Evolutionary conservation across 2,888 invertebrate genomes (phyloP).

Genomic region (Cataglyphis rosenhaueri): DNA sequence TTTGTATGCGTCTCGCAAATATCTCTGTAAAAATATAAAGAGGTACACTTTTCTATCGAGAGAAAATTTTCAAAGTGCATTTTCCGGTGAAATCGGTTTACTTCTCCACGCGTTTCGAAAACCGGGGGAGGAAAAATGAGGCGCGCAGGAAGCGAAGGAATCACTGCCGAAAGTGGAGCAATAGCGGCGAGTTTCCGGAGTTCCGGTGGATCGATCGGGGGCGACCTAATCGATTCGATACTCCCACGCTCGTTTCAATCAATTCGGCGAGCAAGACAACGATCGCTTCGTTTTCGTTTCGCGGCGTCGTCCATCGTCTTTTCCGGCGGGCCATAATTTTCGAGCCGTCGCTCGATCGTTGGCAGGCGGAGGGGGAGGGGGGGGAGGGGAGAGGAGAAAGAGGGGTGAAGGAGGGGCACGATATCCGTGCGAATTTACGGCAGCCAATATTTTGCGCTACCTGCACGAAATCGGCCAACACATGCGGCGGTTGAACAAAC

Average conservation of each 20-base stretch:
- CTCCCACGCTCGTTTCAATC: conserved; percentile 74
- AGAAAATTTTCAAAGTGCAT: not conserved
- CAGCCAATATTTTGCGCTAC: conserved; percentile 47
- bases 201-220: conserved; percentile 65
- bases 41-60: not conserved
- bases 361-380: not conserved
- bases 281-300: conserved; percentile 70
- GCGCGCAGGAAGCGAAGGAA: conserved; percentile 53
- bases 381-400: not conserved
- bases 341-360: conserved; percentile 34
- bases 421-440: conserved; percentile 66
- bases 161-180: conserved; percentile 70
- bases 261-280: conserved; percentile 63
- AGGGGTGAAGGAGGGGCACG: not conserved
- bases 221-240: conserved; percentile 74
- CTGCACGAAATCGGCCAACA: conserved; percentile 32
- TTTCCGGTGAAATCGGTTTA: conserved; percentile 8
- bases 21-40: not conserved
- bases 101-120: not conserved
- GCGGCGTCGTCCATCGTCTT: conserved; percentile 66
- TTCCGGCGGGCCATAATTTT: conserved; percentile 71
- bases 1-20: not conserved
- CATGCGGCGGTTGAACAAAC: conserved; percentile 19
- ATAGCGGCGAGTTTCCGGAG: conserved; percentile 69
- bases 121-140: not conserved